These are phyloP conservation scores for Apteryx mantelli DNA, from an alignment of 2,113 vertebrate species.

Conservation along the genomic window DNA sequence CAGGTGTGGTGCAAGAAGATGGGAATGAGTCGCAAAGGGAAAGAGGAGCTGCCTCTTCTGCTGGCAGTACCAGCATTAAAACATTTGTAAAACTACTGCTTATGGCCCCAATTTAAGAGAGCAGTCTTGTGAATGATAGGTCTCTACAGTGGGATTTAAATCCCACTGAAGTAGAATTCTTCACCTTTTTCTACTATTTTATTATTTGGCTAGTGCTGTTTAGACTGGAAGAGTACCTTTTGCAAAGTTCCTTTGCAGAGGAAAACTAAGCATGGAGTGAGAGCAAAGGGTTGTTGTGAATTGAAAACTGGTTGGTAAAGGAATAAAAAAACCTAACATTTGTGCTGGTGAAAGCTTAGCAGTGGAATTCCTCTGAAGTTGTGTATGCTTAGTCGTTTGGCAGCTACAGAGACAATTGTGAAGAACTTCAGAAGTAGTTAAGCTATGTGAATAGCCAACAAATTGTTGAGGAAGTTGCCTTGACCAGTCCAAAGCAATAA, in stretches of 20 bases:
- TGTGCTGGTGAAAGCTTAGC: not conserved
- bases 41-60: not conserved
- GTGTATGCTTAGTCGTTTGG: not conserved
- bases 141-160: not conserved
- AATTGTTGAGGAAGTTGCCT: not conserved
- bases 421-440: not conserved
- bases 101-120: not conserved
- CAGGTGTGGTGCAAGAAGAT: not conserved
- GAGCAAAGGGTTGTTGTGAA: not conserved
- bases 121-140: not conserved
- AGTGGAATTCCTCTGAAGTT: not conserved
- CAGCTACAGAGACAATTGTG: not conserved
- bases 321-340: not conserved
- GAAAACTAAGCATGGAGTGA: not conserved
- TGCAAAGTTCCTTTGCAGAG: not conserved
- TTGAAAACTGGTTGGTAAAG: not conserved
- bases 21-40: not conserved
- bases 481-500: not conserved
- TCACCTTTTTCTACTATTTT: not conserved
- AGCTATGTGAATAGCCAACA: not conserved
- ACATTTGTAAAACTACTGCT: not conserved
- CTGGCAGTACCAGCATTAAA: not conserved
- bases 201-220: not conserved
- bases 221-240: not conserved
- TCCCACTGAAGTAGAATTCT: not conserved